Percentiles rank a stretch among this genome's conserved stretches.
These are phyloP conservation scores for Leptopilina drosophilae DNA, from an alignment of 2,888 invertebrate species.

Conservation along the genomic window DNA sequence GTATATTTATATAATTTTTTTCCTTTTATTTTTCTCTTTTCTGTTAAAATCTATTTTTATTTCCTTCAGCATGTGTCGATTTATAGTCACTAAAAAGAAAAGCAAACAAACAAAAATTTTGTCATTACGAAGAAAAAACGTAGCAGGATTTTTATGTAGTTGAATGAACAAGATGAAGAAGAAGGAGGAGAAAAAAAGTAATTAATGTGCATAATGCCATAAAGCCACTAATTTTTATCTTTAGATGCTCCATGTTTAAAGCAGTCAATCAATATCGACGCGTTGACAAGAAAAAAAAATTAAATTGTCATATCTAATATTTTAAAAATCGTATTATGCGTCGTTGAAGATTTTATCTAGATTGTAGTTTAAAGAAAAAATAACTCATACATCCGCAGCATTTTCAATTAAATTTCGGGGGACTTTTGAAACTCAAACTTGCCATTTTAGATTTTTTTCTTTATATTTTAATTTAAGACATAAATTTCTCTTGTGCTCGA, in stretches of 20 bases:
- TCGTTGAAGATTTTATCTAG: conserved; percentile 19
- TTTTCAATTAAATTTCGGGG: conserved; percentile 1
- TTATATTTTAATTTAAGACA: not conserved
- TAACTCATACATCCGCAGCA: conserved; percentile 9
- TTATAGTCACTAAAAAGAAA: not conserved
- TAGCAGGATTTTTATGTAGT: conserved; percentile 22
- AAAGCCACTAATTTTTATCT: conserved; percentile 24
- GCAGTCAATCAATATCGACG: conserved; percentile 17
- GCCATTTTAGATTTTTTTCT: conserved; percentile 14
- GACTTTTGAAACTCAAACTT: conserved; percentile 6
- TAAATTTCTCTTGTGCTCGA: not conserved
- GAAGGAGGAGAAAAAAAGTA: not conserved
- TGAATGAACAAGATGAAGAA: not conserved
- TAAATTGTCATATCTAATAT: conserved; percentile 1
- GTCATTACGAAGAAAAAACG: not conserved
- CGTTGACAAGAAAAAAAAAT: not conserved
- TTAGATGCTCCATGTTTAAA: conserved; percentile 24
- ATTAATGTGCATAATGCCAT: conserved; percentile 16
- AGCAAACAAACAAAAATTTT: not conserved
- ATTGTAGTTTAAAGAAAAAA: conserved; percentile 14
- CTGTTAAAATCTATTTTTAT: not conserved
- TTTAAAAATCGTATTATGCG: conserved; percentile 14
- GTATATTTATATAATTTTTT: too few relatives aligned
- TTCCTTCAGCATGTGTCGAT: conserved; percentile 22
- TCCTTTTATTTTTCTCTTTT: not conserved